Evolutionary conservation across 2,888 invertebrate species (phyloP), one percentile per base, ranked within the genome.

Genomic region (Flexamia atlantica): DNA sequence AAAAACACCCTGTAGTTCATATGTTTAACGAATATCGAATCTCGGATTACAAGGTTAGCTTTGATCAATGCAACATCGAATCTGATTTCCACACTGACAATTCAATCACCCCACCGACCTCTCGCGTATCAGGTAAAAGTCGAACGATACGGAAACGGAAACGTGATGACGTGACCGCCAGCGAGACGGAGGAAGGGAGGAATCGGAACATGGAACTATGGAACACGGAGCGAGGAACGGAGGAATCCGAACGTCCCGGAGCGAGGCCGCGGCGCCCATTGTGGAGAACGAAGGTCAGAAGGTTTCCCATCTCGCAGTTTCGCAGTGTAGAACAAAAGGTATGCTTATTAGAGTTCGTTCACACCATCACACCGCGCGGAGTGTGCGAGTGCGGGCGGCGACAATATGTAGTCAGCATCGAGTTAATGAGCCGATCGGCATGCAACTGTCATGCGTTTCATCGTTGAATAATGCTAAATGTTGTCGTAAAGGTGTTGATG

Each of bases 351-450:
- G 53, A 76, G 76, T 76, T 76, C 76, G 76, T 76, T 76, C 76
- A 76, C 76, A 76, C 76, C 23, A n/a, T n/a, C n/a, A n/a, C n/a
- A n/a, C n/a, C n/a, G n/a, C 30, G n/a, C 5, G 42, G 46, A n/a
- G 40, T 46, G 46, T 74, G 74, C 74, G 74, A 20, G 50, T 50
- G 50, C 53, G 72, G 72, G 46, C 76, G 53, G 25, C n/a, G 12
- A 76, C 76, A 76, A 76, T 76, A 46, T 76, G 76, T 76, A 76
- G 76, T 76, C 50, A 76, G 76, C 76, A 50, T 50, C 76, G 76
- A 23, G n/a, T 40, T 23, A 72, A 72, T 40, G 72, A 42, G 72
- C 72, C 72, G 42, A 72, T 72, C 40, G 72, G 42, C 36, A 42
- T 42, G 40, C 72, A 20, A n/a, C 72, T 42, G n/a, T 70, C 72